Percentiles rank a stretch among this genome's conserved stretches.
Evolutionary conservation across 1,140 invertebrate species (phyloP).

Genomic region (Pogonomyrmex californicus): DNA sequence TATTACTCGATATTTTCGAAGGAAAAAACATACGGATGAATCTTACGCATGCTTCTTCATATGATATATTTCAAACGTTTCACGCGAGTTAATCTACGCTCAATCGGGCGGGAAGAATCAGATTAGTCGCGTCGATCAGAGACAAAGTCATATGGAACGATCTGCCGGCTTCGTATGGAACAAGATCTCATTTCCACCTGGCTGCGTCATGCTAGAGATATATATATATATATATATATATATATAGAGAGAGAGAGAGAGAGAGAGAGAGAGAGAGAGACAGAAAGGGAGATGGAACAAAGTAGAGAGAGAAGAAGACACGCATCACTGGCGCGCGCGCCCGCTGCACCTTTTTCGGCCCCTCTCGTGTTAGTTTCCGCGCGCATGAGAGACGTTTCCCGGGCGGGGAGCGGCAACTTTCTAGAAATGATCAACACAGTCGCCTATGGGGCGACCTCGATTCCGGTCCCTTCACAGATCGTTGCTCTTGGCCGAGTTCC

Average conservation of each 20-base stretch:
- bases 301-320: constrained; percentile 7
- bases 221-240: too few species aligned
- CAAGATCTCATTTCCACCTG: constrained; percentile 55
- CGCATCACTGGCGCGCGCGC: constrained; percentile 5
- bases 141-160: constrained; percentile 27
- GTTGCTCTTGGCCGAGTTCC: constrained; percentile 75
- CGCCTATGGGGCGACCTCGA: constrained; percentile 41
- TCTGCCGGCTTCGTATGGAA: neutral
- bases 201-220: neutral
- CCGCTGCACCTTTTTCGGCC: neutral
- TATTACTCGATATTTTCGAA: neutral
- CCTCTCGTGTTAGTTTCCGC: constrained; percentile 2
- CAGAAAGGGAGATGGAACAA: neutral
- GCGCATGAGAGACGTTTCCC: constrained; percentile 40
- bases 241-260: neutral
- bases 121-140: constrained; percentile 37
- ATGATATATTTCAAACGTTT: neutral
- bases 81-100: constrained; percentile 3
- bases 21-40: too few species aligned
- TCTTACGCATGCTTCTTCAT: too few species aligned
- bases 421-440: constrained; percentile 48
- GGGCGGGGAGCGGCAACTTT: constrained; percentile 51
- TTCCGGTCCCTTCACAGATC: constrained; percentile 60
- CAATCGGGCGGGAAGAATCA: constrained; percentile 31
- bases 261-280: constrained; percentile 6